Base-by-base conservation (phyloP, 2,888 invertebrate genomes). In the Laspeyria flexula region DNA sequence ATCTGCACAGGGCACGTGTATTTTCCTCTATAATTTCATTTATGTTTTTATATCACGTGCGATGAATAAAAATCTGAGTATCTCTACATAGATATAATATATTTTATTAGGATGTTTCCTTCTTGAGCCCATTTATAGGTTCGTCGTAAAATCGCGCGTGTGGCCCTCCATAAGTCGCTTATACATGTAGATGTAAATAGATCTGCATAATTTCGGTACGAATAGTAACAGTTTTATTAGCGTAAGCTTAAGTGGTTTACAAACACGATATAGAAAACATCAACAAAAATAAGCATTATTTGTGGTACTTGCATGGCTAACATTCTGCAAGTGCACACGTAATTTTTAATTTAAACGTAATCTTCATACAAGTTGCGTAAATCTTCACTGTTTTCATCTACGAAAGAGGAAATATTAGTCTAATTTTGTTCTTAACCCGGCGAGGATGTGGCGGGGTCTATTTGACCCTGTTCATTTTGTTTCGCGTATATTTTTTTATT, bases 91-190 rank as follows among this genome's bases (percentile, higher is more conserved):
- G n/a, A n/a, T n/a, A n/a, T n/a, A n/a, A n/a, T n/a, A n/a, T n/a
- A 18, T 18, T 18, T 42, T 37, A 29, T 30, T 29, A 43, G 39
- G 35, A 29, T 31, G 29, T 43, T 45, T 46, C 33, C 42, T 42
- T 42, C 35, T 33, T 44, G 11, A 3, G 13, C 16, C 35, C 56
- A 61, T 65, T 56, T 50, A 65, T 51, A 50, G 52, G 37, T 11
- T 12, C 42, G 39, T 33, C 23, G 49, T 63, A 61, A 60, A 55
- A 43, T 18, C 18, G 34, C 38, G 53, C 47, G 63, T 57, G 57
- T 65, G 66, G 57, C n/a, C n/a, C 25, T 37, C 10, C 18, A 37
- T 34, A 25, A 50, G 37, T 35, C 34, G 35, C 33, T 38, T 16
- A n/a, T 44, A 11, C 35, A 30, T 38, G 38, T 37, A 29, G 23